These are phyloP conservation scores for Drosophila mercatorum DNA, from an alignment of 2,888 invertebrate species.

Conservation along the genomic window DNA sequence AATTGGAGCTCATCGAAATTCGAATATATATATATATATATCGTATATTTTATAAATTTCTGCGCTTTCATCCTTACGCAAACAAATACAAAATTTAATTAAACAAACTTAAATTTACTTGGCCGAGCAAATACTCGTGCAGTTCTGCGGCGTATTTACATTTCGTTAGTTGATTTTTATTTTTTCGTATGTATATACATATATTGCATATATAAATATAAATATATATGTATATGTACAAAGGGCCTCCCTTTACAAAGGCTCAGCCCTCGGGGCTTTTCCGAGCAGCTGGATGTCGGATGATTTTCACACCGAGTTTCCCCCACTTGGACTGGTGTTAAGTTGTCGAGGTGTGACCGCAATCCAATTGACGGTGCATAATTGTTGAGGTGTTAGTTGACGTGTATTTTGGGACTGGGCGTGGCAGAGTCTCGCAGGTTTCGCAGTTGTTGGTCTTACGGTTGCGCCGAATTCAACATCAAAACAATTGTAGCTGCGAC, in stretches of 20 bases:
- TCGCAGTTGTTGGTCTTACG: conserved; percentile 8
- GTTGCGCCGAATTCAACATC: conserved; percentile 1
- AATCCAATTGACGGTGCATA: conserved; percentile 58
- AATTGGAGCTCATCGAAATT: background rate
- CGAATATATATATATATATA: background rate
- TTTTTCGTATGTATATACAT: conserved; percentile 17
- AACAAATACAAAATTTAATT: conserved; percentile 29
- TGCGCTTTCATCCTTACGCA: conserved; percentile 8
- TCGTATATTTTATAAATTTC: background rate
- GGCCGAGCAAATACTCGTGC: conserved; percentile 9
- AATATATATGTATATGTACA: conserved; percentile 7
- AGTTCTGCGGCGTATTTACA: conserved; percentile 31
- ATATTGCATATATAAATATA: conserved; percentile 8
- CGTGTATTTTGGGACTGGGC: conserved; percentile 11
- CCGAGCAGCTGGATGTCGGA: conserved; percentile 10
- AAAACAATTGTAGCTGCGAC: conserved; percentile 9
- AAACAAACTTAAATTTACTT: conserved; percentile 20
- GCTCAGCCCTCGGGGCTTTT: conserved; percentile 17
- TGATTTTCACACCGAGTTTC: conserved; percentile 31
- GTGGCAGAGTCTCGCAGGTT: background rate
- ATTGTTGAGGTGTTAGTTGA: conserved; percentile 50
- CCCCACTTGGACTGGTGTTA: conserved; percentile 7
- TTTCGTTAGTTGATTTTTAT: conserved; percentile 45
- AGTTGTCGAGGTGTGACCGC: conserved; percentile 52
- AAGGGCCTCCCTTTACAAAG: conserved; percentile 15